Base-by-base conservation (phyloP, 2,888 invertebrate genomes). In the Andrena minutula region DNA sequence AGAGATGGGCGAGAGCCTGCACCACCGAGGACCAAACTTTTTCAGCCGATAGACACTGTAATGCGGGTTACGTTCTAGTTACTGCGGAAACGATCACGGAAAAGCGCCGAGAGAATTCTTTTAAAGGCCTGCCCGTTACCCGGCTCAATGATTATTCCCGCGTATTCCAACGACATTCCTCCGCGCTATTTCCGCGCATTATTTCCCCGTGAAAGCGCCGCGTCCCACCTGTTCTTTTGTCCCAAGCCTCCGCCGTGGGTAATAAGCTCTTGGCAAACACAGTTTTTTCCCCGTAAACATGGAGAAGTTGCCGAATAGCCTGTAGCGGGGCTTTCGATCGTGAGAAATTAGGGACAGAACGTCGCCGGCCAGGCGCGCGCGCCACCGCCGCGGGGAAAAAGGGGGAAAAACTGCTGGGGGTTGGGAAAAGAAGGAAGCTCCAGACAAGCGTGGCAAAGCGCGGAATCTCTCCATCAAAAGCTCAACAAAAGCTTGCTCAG, bases 381-480 rank as follows among this genome's bases (percentile, higher is more conserved):
- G 49, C 35, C 56, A 53, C 12, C 16, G 49, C 35, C 30, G 26
- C 35, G 32, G 53, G 60, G 41, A 56, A 41, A 56, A 49, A 63
- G 60, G 53, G 56, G 53, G 47, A 66, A 68, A 47, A 66, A 35
- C 16, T 2, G 1, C n/a, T n/a, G 47, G 61, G 20, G 61, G 26
- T n/a, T 35, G 61, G 20, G 61, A 2, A 68, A 51, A 79, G 73
- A 58, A 80, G 76, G 82, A 68, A 85, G 83, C 87, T 79, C 47
- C 82, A 85, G 88, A 86, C 85, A 88, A 88, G 83, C 86, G 84
- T 81, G 82, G 89, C 84, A 85, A 86, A 88, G 88, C 85, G 86
- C 79, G 88, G 88, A 88, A 88, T 88, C 88, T 89, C 88, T 89
- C 88, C 88, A 88, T 88, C 85, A 88, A 89, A 89, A 86, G 89